A percentile compares a stretch with the other conserved stretches of the same genome.
Evolutionary conservation across 1,140 invertebrate genomes (phyloP).

Genomic region (Pentalonia nigronervosa): DNA sequence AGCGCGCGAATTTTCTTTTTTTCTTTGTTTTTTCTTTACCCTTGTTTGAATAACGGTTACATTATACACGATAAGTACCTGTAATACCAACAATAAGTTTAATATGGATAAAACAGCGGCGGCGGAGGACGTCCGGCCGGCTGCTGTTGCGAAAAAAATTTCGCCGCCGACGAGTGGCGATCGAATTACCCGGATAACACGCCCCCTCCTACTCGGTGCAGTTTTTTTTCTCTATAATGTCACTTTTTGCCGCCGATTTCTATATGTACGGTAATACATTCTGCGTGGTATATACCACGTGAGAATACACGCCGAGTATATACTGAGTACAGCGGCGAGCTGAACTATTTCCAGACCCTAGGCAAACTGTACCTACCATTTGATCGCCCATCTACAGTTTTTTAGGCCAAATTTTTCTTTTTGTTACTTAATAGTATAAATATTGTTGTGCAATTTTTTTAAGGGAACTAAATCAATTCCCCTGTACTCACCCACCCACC

Average conservation of each 20-base stretch:
- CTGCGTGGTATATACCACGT: too few species aligned
- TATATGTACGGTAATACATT: not conserved
- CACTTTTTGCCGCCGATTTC: not conserved
- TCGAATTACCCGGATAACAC: not conserved
- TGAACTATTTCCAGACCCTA: too few species aligned
- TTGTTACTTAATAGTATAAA: too few species aligned
- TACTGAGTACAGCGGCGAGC: too few species aligned
- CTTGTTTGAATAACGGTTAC: not conserved
- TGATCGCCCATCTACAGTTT: too few species aligned
- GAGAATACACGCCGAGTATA: too few species aligned
- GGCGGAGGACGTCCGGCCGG: not conserved
- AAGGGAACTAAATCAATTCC: too few species aligned
- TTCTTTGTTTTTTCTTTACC: not conserved
- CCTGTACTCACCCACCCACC: too few species aligned
- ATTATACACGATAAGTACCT: not conserved
- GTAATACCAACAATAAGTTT: too few species aligned
- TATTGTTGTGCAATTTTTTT: too few species aligned
- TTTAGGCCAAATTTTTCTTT: too few species aligned
- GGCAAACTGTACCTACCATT: too few species aligned
- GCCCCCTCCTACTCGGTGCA: not conserved
- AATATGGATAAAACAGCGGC: not conserved
- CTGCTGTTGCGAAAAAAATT: not conserved
- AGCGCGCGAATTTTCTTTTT: not conserved
- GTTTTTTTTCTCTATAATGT: not conserved
- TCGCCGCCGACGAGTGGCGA: not conserved